phyloP scores from a whole-genome alignment of 37 sponge, comb jelly and placozoan genomes.

The Beroe ovata region DNA sequence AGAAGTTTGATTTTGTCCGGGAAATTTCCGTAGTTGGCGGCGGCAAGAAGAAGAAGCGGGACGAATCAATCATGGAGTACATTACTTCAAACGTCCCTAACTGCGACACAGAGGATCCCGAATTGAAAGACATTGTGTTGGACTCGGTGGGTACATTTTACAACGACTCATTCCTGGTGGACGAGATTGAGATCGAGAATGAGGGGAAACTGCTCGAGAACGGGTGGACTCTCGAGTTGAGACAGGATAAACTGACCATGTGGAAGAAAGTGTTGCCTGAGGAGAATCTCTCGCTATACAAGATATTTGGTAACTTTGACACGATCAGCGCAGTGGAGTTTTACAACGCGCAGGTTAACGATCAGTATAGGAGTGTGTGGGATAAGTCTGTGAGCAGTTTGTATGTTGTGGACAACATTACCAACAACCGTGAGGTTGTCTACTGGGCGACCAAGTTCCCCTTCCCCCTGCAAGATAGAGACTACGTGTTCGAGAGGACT shows the following conservation, averaged over 20 bases:
- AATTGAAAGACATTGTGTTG: constrained; percentile 4
- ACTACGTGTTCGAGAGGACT: constrained; percentile 49
- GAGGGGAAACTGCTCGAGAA: neutral
- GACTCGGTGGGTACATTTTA: constrained; percentile 38
- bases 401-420: constrained; percentile 63
- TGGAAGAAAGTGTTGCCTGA: constrained; percentile 47
- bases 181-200: constrained; percentile 23
- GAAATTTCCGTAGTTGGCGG: constrained; percentile 34
- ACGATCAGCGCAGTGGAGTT: constrained; percentile 51
- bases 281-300: constrained; percentile 21
- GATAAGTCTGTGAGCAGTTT: constrained; percentile 60
- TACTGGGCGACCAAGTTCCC: constrained; percentile 67
- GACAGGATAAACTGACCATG: constrained; percentile 3
- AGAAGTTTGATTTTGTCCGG: constrained; percentile 48
- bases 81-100: constrained; percentile 36
- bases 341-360: constrained; percentile 64
- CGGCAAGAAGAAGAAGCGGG: neutral
- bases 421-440: constrained; percentile 36
- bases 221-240: constrained; percentile 31
- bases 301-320: constrained; percentile 51
- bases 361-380: constrained; percentile 25
- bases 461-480: constrained; percentile 48
- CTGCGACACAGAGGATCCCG: constrained; percentile 27
- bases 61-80: constrained; percentile 24
- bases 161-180: constrained; percentile 49